Evolutionary conservation across 1,140 invertebrate species (phyloP).

Genomic region (Bombus superbus): DNA sequence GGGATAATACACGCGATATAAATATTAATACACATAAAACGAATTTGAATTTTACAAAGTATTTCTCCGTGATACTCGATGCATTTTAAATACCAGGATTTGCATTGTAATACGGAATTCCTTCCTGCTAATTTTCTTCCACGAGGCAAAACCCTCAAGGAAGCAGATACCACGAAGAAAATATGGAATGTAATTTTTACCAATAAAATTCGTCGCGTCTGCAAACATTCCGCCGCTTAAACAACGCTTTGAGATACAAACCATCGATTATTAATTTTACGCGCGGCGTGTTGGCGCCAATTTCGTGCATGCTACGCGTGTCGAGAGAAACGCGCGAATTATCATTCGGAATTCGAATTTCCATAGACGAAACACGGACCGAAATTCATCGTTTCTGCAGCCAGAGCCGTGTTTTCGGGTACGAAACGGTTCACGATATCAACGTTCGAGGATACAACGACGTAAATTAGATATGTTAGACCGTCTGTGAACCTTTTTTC

Average conservation of each 20-base stretch:
- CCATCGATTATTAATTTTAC: constrained; percentile 5
- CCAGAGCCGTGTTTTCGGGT: not conserved
- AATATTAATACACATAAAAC: not conserved
- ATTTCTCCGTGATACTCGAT: not conserved
- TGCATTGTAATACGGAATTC: not conserved
- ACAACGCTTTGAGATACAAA: not conserved
- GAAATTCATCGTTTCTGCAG: not conserved
- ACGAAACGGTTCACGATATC: not conserved
- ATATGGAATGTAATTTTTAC: not conserved
- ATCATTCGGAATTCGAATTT: constrained; percentile 24
- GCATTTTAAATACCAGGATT: not conserved
- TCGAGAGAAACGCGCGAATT: constrained; percentile 6
- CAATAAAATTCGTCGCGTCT: too few relatives aligned
- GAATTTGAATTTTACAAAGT: not conserved
- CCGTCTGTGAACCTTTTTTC: not conserved
- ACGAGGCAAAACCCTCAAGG: not conserved
- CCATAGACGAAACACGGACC: not conserved
- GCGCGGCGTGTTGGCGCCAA: not conserved
- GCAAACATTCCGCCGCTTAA: not conserved
- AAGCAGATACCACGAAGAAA: not conserved
- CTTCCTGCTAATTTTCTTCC: not conserved
- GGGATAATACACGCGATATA: not conserved
- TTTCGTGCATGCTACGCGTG: not conserved
- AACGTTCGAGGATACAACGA: not conserved
- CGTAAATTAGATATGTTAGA: not conserved